phyloP scores from a whole-genome alignment of 2,797 vertebrate species.

The Artibeus jamaicensis region DNA sequence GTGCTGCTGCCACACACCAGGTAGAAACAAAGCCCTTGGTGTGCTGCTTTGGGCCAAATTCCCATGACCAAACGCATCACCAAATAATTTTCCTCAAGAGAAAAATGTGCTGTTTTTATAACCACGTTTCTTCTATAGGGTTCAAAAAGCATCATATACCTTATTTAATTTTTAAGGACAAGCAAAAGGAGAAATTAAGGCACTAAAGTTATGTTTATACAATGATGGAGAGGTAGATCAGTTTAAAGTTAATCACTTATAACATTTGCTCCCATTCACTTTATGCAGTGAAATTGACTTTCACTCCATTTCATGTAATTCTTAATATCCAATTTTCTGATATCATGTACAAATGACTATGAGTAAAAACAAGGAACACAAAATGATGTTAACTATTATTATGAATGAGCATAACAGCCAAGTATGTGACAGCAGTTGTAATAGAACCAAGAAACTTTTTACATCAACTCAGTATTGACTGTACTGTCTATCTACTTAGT shows the following conservation, averaged over 20 bases:
- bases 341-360: neutral
- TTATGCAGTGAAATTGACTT: neutral
- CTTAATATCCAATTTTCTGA: neutral
- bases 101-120: neutral
- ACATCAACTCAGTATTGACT: neutral
- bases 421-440: neutral
- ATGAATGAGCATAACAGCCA: neutral
- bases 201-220: neutral
- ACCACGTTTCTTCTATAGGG: neutral
- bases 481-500: neutral
- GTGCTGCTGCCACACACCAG: neutral
- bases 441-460: neutral
- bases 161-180: slow-evolving; percentile 3
- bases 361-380: neutral
- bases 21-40: neutral
- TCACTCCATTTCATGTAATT: neutral
- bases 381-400: neutral
- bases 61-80: neutral
- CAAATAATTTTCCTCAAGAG: neutral
- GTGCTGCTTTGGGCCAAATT: neutral
- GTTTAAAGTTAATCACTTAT: neutral
- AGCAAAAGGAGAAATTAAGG: neutral
- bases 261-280: neutral
- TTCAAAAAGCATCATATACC: neutral
- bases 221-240: neutral